phyloP scores from a whole-genome alignment of 2,888 invertebrate species.

The Hybos culiciformis region DNA sequence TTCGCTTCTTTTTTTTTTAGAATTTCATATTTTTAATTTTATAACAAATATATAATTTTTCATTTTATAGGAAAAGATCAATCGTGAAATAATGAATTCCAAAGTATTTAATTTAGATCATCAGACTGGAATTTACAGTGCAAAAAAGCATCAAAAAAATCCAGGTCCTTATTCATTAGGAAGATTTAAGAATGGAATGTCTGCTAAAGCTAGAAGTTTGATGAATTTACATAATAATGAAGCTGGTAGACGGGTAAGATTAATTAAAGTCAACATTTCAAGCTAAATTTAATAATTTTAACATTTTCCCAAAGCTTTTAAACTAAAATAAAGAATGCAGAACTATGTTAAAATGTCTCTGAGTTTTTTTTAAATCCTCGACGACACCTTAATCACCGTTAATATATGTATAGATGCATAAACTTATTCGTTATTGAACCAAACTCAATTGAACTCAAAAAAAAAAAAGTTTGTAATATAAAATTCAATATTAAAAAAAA shows the following conservation, averaged over 20 bases:
- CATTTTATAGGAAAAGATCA: constrained; percentile 31
- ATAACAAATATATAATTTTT: neutral
- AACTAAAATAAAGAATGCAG: no score
- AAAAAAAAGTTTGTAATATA: no score
- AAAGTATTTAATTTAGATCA: constrained; percentile 32
- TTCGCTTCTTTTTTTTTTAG: no score
- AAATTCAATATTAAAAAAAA: no score
- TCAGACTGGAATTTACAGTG: constrained; percentile 22
- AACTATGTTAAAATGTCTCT: no score
- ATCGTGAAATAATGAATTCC: constrained; percentile 34
- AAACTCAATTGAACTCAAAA: no score
- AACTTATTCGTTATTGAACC: no score
- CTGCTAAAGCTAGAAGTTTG: constrained; percentile 55
- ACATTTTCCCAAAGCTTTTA: neutral
- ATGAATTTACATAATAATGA: constrained; percentile 99
- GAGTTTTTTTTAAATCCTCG: no score
- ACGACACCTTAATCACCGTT: no score
- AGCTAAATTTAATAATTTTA: neutral
- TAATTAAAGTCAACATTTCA: neutral
- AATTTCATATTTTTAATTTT: neutral
- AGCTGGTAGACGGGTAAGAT: constrained; percentile 83
- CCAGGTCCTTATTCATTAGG: constrained; percentile 17
- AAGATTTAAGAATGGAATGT: constrained; percentile 21
- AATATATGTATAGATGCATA: no score
- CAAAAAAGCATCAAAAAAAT: constrained; percentile 30